A percentile compares a stretch with the other conserved stretches of the same genome.
Conservation (phyloP, 2,888 invertebrate genomes). For the Eurytoma adleriae region DNA sequence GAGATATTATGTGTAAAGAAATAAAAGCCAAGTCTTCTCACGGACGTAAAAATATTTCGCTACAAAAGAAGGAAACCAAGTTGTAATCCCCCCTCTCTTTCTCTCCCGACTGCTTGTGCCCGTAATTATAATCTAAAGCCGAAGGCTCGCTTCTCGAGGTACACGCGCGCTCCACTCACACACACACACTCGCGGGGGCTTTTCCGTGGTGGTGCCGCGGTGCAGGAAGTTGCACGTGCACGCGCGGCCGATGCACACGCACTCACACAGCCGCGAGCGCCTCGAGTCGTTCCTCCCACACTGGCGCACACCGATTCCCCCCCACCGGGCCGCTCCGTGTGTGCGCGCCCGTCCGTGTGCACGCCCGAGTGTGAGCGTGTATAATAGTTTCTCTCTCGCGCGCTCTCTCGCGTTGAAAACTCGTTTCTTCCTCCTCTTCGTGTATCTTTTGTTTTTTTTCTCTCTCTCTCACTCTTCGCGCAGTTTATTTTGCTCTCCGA, state of each 20-base stretch:
- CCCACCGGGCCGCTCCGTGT: background rate
- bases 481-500: constrained; percentile 50
- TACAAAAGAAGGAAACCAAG: constrained; percentile 51
- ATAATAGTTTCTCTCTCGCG: constrained; percentile 37
- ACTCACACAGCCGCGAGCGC: background rate
- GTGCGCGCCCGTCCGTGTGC: background rate
- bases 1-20: constrained; percentile 33
- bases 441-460: constrained; percentile 42
- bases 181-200: constrained; percentile 7
- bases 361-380: background rate
- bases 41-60: constrained; percentile 53
- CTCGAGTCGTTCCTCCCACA: constrained; percentile 52
- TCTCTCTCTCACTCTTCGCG: constrained; percentile 18
- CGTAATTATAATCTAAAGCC: constrained; percentile 59
- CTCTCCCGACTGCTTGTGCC: constrained; percentile 26
- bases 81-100: constrained; percentile 21
- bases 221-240: constrained; percentile 57
- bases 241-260: constrained; percentile 8
- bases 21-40: constrained; percentile 50
- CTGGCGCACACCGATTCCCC: constrained; percentile 10
- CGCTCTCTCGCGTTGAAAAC: constrained; percentile 43
- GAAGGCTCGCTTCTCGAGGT: constrained; percentile 51
- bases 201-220: background rate
- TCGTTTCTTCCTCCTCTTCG: constrained; percentile 53
- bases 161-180: constrained; percentile 6